Percentiles rank a stretch among this genome's conserved stretches.
These are phyloP conservation scores for Acanthochromis polyacanthus DNA, from an alignment of 2,113 vertebrate species.

Conservation along the genomic window DNA sequence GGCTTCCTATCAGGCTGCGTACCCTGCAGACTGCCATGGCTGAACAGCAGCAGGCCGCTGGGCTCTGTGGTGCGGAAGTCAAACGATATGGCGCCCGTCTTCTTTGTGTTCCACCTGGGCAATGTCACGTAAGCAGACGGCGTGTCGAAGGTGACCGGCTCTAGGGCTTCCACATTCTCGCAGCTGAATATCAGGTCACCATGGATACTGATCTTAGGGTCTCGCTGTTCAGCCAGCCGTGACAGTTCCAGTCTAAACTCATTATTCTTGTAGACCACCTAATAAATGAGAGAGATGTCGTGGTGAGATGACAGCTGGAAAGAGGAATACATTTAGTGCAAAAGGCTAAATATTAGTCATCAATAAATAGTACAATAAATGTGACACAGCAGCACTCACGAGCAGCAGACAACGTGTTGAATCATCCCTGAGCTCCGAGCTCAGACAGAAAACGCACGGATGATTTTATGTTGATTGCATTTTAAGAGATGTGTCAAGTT, in stretches of 20 bases:
- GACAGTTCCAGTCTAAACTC: conserved; percentile 96
- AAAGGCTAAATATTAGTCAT: conserved; percentile 66
- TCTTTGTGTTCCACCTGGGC: conserved; percentile 90
- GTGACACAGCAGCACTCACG: conserved; percentile 22
- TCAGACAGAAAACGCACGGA: conserved; percentile 19
- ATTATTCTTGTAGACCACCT: conserved; percentile 97
- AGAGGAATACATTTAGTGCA: conserved; percentile 32
- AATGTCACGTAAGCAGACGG: conserved; percentile 89
- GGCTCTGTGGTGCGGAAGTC: conserved; percentile 94
- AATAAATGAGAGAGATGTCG: conserved; percentile 60
- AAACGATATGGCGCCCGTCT: conserved; percentile 92
- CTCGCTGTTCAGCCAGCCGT: conserved; percentile 90
- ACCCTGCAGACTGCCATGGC: conserved; percentile 86
- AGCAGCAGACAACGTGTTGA: conserved; percentile 21
- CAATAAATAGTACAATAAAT: conserved; percentile 52
- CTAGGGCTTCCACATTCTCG: conserved; percentile 90
- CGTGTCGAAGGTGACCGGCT: conserved; percentile 92
- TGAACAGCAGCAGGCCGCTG: conserved; percentile 91
- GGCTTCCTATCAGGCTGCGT: conserved; percentile 78
- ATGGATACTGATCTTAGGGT: conserved; percentile 91
- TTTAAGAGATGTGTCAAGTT: conserved; percentile 30
- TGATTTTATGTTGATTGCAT: conserved; percentile 35
- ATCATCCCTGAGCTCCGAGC: conserved; percentile 30
- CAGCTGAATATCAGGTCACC: conserved; percentile 93
- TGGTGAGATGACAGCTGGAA: conserved; percentile 54